Evolutionary conservation across 1,140 invertebrate species (phyloP).

Genomic region (Pogonomyrmex barbatus): DNA sequence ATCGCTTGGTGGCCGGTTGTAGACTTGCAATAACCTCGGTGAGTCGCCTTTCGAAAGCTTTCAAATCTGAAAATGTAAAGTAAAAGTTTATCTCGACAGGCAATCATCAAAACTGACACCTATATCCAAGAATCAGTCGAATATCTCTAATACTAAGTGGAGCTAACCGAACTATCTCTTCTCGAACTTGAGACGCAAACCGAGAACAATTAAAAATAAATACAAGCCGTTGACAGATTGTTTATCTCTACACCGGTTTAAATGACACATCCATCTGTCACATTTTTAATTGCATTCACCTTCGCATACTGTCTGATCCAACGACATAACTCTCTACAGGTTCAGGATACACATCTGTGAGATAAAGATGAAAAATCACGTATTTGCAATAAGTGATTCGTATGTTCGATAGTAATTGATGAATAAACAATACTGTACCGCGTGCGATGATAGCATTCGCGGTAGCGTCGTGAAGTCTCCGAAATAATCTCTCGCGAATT

Average conservation of each 20-base stretch:
- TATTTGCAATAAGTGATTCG: background rate
- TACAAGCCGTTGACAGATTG: background rate
- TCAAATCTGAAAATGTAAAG: conserved; percentile 92
- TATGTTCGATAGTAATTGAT: background rate
- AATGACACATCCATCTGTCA: conserved; percentile 22
- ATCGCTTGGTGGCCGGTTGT: conserved; percentile 95
- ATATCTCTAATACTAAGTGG: background rate
- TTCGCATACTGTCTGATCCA: conserved; percentile 92
- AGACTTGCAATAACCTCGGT: conserved; percentile 98
- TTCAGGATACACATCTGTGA: background rate
- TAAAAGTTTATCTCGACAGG: conserved; percentile 67
- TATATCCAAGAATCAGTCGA: background rate
- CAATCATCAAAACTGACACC: conserved; percentile 45
- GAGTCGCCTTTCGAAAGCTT: conserved; percentile 97
- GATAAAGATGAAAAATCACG: conserved; percentile 10
- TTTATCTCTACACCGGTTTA: background rate
- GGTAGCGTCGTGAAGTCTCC: background rate
- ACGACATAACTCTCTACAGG: conserved; percentile 87
- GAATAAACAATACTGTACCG: background rate
- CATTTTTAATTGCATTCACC: conserved; percentile 84
- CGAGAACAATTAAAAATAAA: background rate
- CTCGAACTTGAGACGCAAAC: background rate
- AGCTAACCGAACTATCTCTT: background rate
- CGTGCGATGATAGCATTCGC: background rate
- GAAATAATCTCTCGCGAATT: conserved; percentile 8